Conservation (phyloP, 1,140 invertebrate genomes). For the Anastrepha ludens region DNA sequence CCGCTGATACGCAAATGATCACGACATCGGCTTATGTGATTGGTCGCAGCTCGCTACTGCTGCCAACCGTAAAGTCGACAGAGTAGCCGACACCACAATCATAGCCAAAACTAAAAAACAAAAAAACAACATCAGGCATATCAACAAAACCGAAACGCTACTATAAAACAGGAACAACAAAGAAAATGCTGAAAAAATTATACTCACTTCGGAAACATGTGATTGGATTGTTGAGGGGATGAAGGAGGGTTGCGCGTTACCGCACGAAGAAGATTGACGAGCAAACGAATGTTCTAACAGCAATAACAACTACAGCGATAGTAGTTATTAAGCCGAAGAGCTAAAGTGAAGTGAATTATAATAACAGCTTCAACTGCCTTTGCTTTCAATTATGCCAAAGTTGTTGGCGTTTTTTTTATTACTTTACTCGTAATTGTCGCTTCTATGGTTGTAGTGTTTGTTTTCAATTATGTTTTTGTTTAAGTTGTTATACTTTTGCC, state of each 20-base stretch:
- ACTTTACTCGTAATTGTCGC: not conserved
- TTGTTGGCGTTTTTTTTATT: constrained; percentile 3
- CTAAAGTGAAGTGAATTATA: not conserved
- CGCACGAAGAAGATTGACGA: constrained; percentile 44
- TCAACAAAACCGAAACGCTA: constrained; percentile 35
- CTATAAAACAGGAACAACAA: constrained; percentile 10
- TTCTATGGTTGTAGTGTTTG: not conserved
- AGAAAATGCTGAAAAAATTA: not conserved
- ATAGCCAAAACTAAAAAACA: constrained; percentile 28
- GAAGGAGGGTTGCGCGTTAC: constrained; percentile 12
- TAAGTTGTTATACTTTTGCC: not conserved
- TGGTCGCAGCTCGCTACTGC: constrained; percentile 56
- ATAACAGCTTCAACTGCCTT: constrained; percentile 4
- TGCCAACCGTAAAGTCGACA: not conserved
- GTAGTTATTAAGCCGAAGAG: not conserved
- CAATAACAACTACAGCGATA: not conserved
- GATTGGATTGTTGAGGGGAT: not conserved
- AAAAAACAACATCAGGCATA: constrained; percentile 10
- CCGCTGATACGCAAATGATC: constrained; percentile 64
- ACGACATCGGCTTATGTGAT: constrained; percentile 64
- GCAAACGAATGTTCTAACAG: constrained; percentile 18
- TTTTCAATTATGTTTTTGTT: not conserved
- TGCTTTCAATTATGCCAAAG: not conserved
- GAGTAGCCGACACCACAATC: constrained; percentile 13
- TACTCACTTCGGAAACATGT: not conserved